Conservation (phyloP, 2,797 vertebrate genomes). For the Decapterus maruadsi region DNA sequence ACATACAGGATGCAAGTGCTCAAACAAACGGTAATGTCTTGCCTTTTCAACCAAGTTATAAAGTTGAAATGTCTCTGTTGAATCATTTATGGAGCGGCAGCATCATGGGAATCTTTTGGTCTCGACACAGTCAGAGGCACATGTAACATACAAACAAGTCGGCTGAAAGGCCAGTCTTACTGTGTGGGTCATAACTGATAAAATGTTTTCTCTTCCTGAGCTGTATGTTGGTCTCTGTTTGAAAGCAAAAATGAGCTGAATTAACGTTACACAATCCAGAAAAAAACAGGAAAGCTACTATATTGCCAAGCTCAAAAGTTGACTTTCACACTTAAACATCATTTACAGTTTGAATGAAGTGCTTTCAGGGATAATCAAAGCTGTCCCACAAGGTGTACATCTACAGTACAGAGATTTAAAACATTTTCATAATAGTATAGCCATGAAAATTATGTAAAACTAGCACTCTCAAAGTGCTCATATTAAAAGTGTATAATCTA, state of each 20-base stretch:
- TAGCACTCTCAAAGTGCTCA: background rate
- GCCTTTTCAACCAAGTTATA: conserved; percentile 1
- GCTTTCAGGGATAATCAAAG: too few relatives aligned
- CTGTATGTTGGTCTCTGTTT: background rate
- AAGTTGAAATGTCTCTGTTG: conserved; percentile 19
- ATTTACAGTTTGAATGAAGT: background rate
- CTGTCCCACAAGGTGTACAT: background rate
- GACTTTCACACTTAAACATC: background rate
- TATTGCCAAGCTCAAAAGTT: background rate
- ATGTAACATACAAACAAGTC: background rate
- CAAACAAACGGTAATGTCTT: conserved; percentile 20
- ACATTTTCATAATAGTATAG: background rate
- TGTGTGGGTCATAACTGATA: background rate
- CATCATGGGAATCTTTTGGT: conserved; percentile 9
- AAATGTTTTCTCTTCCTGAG: background rate
- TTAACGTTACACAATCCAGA: background rate
- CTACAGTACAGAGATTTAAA: background rate
- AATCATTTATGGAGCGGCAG: conserved; percentile 23
- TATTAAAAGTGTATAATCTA: background rate
- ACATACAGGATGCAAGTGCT: conserved; percentile 22
- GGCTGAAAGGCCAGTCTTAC: background rate
- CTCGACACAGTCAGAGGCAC: conserved; percentile 8
- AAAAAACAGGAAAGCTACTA: background rate
- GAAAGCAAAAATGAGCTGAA: background rate
- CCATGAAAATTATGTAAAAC: background rate